Conservation (phyloP, 2,888 invertebrate species). For the Dryadula phaetusa region DNA sequence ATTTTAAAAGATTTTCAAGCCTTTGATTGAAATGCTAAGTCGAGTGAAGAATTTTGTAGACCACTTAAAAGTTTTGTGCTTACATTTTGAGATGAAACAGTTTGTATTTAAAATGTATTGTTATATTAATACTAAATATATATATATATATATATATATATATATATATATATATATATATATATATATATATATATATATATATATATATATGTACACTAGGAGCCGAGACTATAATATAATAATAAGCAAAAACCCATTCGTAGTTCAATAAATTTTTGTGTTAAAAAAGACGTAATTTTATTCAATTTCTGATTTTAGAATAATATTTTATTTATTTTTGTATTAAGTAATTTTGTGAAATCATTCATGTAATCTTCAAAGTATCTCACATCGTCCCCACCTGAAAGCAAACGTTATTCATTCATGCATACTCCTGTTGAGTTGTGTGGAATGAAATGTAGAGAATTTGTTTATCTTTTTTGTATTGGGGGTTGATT, state of each 20-base stretch:
- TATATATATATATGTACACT: no score
- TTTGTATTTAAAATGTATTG: neutral
- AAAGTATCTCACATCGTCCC: neutral
- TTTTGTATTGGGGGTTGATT: neutral
- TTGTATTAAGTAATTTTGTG: neutral
- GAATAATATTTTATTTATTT: neutral
- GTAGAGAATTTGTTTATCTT: constrained; percentile 6
- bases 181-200: no score
- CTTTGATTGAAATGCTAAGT: constrained; percentile 41
- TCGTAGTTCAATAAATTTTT: no score
- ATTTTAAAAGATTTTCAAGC: constrained; percentile 41
- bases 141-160: no score
- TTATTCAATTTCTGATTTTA: neutral
- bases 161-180: no score
- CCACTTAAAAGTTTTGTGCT: constrained; percentile 6
- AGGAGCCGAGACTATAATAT: no score
- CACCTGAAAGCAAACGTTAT: constrained; percentile 11
- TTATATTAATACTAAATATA: no score
- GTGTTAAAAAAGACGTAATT: neutral
- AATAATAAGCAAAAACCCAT: no score
- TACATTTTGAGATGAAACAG: neutral
- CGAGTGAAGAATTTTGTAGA: constrained; percentile 26
- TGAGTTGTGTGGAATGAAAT: constrained; percentile 19
- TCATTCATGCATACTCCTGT: constrained; percentile 9
- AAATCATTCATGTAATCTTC: constrained; percentile 14